phyloP scores from a whole-genome alignment of 2,888 invertebrate genomes.

The Therioaphis trifolii region DNA sequence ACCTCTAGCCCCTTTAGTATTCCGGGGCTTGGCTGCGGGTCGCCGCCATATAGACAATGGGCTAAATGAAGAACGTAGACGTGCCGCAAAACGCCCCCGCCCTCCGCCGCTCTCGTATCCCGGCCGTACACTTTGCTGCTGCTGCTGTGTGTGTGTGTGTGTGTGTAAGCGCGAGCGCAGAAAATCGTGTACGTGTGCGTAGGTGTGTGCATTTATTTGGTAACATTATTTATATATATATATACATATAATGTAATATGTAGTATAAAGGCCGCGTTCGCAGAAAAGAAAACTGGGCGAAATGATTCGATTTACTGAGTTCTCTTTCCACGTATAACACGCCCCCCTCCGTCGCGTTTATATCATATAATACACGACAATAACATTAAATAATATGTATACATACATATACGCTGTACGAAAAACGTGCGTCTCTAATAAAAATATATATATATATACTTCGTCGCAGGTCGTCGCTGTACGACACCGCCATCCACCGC shows the following conservation, averaged over 20 bases:
- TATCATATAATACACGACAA: background rate
- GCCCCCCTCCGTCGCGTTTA: background rate
- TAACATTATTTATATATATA: background rate
- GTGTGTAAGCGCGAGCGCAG: too few relatives aligned
- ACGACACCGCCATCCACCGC: too few relatives aligned
- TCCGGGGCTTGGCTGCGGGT: conserved; percentile 43
- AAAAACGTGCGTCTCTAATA: conserved; percentile 35
- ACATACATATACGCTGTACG: background rate
- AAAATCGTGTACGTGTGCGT: background rate
- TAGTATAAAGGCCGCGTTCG: background rate
- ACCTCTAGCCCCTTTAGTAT: conserved; percentile 52
- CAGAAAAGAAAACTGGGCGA: conserved; percentile 30
- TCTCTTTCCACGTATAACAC: background rate
- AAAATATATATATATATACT: too few relatives aligned
- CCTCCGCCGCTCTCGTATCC: background rate
- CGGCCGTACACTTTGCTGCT: too few relatives aligned
- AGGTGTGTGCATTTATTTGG: too few relatives aligned
- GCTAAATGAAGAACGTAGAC: conserved; percentile 60
- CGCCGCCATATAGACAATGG: conserved; percentile 54
- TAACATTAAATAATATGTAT: background rate
- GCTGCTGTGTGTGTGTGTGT: too few relatives aligned
- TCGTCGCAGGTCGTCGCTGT: background rate
- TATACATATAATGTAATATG: background rate
- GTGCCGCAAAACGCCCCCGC: conserved; percentile 46
- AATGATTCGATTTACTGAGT: conserved; percentile 38